Conservation (phyloP, 1,140 invertebrate species). For the Sarcophaga peregrina region DNA sequence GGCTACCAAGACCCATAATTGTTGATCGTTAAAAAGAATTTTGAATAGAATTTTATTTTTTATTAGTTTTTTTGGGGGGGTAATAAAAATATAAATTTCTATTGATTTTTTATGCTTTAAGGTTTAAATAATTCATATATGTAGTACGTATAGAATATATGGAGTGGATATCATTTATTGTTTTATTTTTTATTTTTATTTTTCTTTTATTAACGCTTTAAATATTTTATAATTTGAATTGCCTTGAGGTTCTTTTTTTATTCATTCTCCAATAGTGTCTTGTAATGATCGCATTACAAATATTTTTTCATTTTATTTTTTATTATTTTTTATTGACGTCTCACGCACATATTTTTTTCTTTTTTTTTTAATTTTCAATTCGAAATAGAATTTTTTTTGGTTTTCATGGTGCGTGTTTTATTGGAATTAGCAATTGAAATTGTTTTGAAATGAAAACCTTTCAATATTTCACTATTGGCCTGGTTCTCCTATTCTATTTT, state of each 20-base stretch:
- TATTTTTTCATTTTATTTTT: too few relatives aligned
- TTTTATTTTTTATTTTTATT: neutral
- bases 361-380: too few relatives aligned
- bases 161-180: constrained; percentile 30
- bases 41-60: too few relatives aligned
- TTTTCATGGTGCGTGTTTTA: constrained; percentile 4
- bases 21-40: too few relatives aligned
- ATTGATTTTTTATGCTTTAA: too few relatives aligned
- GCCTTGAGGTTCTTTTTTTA: constrained; percentile 26
- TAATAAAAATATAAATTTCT: too few relatives aligned
- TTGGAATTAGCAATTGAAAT: constrained; percentile 24
- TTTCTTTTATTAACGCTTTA: constrained; percentile 15
- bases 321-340: constrained; percentile 38
- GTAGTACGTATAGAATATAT: too few relatives aligned
- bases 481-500: neutral
- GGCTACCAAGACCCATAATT: too few relatives aligned
- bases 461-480: constrained; percentile 32
- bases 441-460: constrained; percentile 25
- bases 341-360: constrained; percentile 29
- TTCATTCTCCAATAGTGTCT: constrained; percentile 34
- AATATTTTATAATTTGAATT: constrained; percentile 29
- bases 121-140: too few relatives aligned
- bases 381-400: constrained; percentile 18
- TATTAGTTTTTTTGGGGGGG: too few relatives aligned
- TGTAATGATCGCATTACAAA: constrained; percentile 40